Evolutionary conservation across 1,140 invertebrate genomes (phyloP).

Genomic region (Panulirus ornatus): DNA sequence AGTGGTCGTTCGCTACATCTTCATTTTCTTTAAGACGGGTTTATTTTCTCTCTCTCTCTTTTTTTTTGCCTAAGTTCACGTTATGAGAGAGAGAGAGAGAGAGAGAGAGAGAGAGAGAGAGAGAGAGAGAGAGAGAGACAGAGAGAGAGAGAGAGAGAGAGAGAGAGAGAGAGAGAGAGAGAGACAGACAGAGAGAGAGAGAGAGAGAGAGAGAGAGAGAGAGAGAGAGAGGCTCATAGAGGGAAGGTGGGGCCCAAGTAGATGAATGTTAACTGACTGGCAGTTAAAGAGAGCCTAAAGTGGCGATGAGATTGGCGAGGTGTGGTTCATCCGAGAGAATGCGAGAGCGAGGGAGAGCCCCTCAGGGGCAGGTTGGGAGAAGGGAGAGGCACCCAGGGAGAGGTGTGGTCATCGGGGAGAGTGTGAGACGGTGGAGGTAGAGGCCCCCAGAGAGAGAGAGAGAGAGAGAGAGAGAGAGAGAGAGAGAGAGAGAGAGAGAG

Average conservation of each 20-base stretch:
- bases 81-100: conserved; percentile 23
- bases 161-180: background rate
- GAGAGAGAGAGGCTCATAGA: conserved; percentile 36
- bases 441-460: too few species aligned
- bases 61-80: too few species aligned
- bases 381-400: background rate
- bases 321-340: background rate
- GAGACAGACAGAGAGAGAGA: background rate
- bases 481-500: background rate
- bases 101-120: conserved; percentile 29
- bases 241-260: background rate
- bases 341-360: background rate
- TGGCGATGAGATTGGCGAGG: background rate
- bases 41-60: too few species aligned
- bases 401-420: conserved; percentile 10
- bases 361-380: background rate
- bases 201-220: conserved; percentile 33
- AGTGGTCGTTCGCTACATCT: background rate
- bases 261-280: too few species aligned
- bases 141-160: background rate
- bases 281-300: background rate
- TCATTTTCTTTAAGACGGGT: too few species aligned
- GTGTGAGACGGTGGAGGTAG: background rate
- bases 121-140: background rate
- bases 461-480: background rate